Evolutionary conservation across 2,113 vertebrate species (phyloP).

Genomic region (Sturnira hondurensis): DNA sequence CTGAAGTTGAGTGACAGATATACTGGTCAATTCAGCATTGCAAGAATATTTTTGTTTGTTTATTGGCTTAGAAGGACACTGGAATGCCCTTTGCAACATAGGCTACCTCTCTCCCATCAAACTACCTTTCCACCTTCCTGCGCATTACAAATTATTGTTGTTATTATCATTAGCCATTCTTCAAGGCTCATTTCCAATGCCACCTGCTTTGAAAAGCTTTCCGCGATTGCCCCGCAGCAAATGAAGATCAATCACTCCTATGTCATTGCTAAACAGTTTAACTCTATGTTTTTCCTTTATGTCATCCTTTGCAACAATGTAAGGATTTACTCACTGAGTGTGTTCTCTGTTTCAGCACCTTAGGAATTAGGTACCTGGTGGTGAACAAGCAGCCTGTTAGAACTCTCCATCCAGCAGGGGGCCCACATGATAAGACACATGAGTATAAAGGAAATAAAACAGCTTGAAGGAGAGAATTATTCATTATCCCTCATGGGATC

Average conservation of each 20-base stretch:
- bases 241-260: slow-evolving; percentile 12
- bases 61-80: neutral
- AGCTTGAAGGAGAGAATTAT: neutral
- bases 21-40: slow-evolving; percentile 12
- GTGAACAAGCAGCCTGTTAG: neutral
- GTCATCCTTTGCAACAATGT: neutral
- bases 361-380: neutral
- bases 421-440: neutral
- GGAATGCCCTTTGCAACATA: neutral
- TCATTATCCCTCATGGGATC: neutral
- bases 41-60: neutral
- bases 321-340: neutral
- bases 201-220: slow-evolving; percentile 41
- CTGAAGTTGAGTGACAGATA: slow-evolving; percentile 22
- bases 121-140: neutral
- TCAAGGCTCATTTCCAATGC: slow-evolving; percentile 54
- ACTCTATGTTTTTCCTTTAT: neutral
- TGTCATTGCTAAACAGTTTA: neutral
- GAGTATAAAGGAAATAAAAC: neutral
- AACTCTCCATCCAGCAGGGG: neutral
- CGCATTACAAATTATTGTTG: neutral
- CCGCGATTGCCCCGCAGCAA: neutral
- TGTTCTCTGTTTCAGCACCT: neutral
- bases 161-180: neutral
- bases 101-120: neutral